phyloP scores from a whole-genome alignment of 2,888 invertebrate genomes.

The Glaucopsyche alexis region DNA sequence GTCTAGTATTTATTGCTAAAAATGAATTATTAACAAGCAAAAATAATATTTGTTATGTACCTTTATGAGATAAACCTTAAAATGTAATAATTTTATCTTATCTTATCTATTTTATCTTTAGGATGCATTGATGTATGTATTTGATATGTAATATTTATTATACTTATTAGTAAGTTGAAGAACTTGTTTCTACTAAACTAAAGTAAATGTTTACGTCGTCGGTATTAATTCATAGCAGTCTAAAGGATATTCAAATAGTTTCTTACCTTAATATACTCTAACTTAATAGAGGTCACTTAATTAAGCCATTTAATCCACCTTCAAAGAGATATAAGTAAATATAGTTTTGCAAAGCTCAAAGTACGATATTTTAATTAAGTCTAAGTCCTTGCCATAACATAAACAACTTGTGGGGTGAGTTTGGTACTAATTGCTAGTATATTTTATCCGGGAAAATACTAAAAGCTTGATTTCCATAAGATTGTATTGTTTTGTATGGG shows the following conservation, averaged over 20 bases:
- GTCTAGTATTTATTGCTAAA: too few species aligned
- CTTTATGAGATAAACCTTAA: too few species aligned
- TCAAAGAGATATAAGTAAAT: slow-evolving; percentile 53
- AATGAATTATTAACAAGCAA: too few species aligned
- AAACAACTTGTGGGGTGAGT: slow-evolving; percentile 67
- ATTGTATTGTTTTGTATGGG: slow-evolving; percentile 74
- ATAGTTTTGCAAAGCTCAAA: slow-evolving; percentile 63
- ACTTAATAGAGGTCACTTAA: slow-evolving; percentile 23
- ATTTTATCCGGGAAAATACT: slow-evolving; percentile 77
- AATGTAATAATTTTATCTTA: too few species aligned
- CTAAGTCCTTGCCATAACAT: slow-evolving; percentile 75
- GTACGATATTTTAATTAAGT: slow-evolving; percentile 79
- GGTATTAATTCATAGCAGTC: background rate
- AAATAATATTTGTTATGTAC: too few species aligned
- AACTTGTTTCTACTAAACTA: too few species aligned
- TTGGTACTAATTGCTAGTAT: slow-evolving; percentile 76
- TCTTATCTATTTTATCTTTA: too few species aligned
- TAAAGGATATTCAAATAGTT: slow-evolving; percentile 20
- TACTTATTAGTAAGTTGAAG: too few species aligned
- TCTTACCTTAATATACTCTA: slow-evolving; percentile 19
- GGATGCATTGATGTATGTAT: too few species aligned
- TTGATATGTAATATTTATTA: too few species aligned
- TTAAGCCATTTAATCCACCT: slow-evolving; percentile 57
- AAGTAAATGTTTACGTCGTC: background rate
- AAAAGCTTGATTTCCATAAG: slow-evolving; percentile 76